These are phyloP conservation scores for Pelvicachromis taeniatus DNA, from an alignment of 2,113 vertebrate genomes.

Conservation along the genomic window DNA sequence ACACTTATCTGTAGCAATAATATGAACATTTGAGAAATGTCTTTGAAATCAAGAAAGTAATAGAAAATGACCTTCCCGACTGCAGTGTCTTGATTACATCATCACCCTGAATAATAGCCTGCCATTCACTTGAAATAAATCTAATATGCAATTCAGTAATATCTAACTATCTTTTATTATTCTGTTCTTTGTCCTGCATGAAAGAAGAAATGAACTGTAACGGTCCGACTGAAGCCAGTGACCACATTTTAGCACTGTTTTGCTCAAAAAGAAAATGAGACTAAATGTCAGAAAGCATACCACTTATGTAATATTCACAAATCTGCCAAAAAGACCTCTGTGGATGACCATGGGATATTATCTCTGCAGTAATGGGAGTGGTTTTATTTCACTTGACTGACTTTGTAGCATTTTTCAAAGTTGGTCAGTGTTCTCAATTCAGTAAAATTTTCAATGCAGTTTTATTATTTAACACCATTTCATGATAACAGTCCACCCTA, in stretches of 20 bases:
- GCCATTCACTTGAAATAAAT: background rate
- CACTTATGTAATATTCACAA: background rate
- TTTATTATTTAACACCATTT: background rate
- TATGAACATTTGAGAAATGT: background rate
- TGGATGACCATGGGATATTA: background rate
- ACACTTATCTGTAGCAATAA: background rate
- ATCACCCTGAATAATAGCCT: background rate
- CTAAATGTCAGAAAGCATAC: background rate
- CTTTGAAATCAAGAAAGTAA: background rate
- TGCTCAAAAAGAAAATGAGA: background rate
- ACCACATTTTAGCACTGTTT: background rate
- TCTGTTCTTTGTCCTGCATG: background rate
- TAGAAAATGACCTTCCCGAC: background rate
- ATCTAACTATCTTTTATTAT: background rate
- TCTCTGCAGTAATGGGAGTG: background rate
- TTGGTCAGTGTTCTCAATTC: background rate
- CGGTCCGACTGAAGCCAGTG: background rate
- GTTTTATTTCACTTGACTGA: background rate
- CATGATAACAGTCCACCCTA: background rate
- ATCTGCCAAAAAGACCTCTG: background rate
- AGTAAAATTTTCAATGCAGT: background rate
- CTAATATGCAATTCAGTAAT: background rate
- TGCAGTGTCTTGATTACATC: background rate
- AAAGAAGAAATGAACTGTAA: background rate
- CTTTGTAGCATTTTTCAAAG: background rate